phyloP scores from a whole-genome alignment of 2,797 vertebrate genomes.

The Amazona ochrocephala region DNA sequence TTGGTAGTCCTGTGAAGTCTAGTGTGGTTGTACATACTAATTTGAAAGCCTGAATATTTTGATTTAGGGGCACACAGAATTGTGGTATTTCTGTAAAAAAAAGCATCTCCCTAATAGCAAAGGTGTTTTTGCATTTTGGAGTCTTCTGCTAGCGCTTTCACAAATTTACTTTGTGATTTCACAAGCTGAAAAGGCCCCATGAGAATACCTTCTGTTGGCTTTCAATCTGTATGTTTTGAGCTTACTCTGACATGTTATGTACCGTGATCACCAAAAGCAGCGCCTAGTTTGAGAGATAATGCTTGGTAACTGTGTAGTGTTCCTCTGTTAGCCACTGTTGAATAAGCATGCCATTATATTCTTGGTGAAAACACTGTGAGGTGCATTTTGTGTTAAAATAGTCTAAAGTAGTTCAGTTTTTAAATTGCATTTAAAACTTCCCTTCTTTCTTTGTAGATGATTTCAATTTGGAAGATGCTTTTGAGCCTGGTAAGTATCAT shows the following conservation, averaged over 20 bases:
- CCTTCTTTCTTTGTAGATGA: conserved; percentile 7
- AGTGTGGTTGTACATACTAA: background rate
- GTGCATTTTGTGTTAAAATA: background rate
- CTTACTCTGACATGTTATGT: background rate
- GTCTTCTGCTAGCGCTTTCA: background rate
- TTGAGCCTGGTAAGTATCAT: background rate
- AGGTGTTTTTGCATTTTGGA: background rate
- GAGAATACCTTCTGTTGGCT: background rate
- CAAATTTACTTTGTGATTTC: background rate
- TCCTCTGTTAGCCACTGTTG: background rate
- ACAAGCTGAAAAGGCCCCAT: background rate
- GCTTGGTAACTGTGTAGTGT: background rate
- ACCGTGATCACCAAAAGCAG: background rate
- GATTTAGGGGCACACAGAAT: background rate
- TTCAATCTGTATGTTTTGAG: background rate
- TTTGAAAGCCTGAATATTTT: background rate
- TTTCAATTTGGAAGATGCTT: background rate
- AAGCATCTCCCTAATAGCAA: background rate
- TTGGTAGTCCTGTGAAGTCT: conserved; percentile 20
- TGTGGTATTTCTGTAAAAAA: background rate
- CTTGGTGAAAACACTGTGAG: background rate
- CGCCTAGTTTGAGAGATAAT: background rate
- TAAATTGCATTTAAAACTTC: background rate
- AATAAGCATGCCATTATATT: background rate
- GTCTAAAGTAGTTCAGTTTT: background rate